These are phyloP conservation scores for Dendrophyllia cribrosa DNA, from an alignment of 64 coral and sea anemone species.

Conservation along the genomic window DNA sequence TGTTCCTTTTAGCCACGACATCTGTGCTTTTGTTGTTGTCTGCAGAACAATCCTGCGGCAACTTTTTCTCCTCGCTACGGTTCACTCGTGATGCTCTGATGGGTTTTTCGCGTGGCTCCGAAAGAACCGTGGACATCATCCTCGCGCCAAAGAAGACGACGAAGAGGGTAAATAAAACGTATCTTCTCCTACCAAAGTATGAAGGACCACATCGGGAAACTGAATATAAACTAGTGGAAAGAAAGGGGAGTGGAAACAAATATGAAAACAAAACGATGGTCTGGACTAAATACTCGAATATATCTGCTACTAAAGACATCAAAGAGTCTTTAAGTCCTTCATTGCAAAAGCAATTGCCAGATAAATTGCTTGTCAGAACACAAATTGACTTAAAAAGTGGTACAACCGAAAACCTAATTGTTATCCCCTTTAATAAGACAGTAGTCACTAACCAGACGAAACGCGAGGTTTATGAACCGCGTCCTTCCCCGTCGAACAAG, in stretches of 20 bases:
- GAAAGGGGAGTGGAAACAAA: too few species aligned
- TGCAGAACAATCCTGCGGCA: not conserved
- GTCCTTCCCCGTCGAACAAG: slow-evolving; percentile 61
- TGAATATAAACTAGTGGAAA: too few species aligned
- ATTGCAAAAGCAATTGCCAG: too few species aligned
- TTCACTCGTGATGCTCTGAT: slow-evolving; percentile 63
- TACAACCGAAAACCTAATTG: too few species aligned
- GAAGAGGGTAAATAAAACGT: not conserved
- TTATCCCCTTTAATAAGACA: not conserved
- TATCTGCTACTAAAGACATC: too few species aligned
- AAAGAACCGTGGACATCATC: slow-evolving; percentile 52
- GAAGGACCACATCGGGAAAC: too few species aligned
- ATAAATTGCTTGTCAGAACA: too few species aligned
- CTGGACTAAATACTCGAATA: too few species aligned
- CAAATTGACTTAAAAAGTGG: too few species aligned
- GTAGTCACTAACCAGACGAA: slow-evolving; percentile 26
- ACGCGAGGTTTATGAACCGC: slow-evolving; percentile 53
- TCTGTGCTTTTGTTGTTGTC: not conserved
- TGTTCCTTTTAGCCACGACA: not conserved
- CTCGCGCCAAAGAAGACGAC: slow-evolving; percentile 19
- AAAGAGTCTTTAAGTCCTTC: too few species aligned
- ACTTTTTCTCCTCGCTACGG: slow-evolving; percentile 24
- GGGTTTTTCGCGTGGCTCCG: slow-evolving; percentile 56
- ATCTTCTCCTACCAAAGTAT: not conserved
- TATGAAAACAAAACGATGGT: too few species aligned